Evolutionary conservation across 2,113 vertebrate species (phyloP), one percentile per base, ranked within the genome.

Genomic region (Junco hyemalis): DNA sequence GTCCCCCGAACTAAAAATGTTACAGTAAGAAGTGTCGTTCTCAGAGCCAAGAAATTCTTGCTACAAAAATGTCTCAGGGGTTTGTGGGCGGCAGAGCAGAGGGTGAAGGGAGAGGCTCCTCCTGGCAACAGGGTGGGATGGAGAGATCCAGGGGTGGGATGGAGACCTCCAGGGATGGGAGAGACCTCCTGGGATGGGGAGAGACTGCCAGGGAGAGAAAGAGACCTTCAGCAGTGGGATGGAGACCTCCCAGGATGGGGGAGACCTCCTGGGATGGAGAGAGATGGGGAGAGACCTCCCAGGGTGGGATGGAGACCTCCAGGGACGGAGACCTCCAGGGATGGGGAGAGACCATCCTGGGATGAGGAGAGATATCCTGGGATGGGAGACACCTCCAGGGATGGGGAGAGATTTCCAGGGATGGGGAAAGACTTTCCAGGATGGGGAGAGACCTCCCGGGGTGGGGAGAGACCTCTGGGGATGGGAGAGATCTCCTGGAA

Each of bases 11-110:
- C 97, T 94, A 98, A 98, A 98, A 98, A 97, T 95, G 81, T 96
- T 97, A 98, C 92, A 97, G 96, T 98, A 98, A 96, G 97, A 98
- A 98, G 97, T 97, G 96, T 96, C 92, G 97, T 97, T 94, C 97
- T 98, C 96, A 95, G 95, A 98, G 97, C 97, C 94, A 95, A 96
- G 95, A 88, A 97, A 95, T 91, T 97, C 96, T 97, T 95, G 97
- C 98, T 98, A 98, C 95, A 98, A 98, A 96, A 98, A 97, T 76
- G 69, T 97, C 97, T 97, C 96, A 92, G 60, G 26, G 88, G 90
- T 90, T 93, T 91, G 96, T 88, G 80, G 97, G 94, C 93, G 44
- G 92, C 5, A 10, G 97, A 97, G 97, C 91, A 70, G 92, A 85
- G 93, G 79, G 78, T 35, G 69, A 14, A 91, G 68, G 79, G 68